A percentile compares a stretch with the other conserved stretches of the same genome.
phyloP scores from a whole-genome alignment of 2,113 vertebrate species.

The Hippoglossus stenolepis region DNA sequence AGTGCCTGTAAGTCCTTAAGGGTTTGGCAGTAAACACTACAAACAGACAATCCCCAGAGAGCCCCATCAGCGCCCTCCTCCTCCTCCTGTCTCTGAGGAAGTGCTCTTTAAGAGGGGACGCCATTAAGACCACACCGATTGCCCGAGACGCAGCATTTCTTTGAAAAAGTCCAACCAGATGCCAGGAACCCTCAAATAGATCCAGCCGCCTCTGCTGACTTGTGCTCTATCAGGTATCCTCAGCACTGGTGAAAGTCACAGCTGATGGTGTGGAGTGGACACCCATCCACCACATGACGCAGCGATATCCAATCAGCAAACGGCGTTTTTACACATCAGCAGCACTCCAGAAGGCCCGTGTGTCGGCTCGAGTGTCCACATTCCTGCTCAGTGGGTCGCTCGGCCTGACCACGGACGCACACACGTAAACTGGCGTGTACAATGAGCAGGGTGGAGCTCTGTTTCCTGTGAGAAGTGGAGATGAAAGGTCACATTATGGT shows the following conservation, averaged over 20 bases:
- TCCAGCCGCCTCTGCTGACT: conserved; percentile 51
- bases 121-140: conserved; percentile 55
- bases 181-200: conserved; percentile 45
- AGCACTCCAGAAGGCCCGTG: conserved; percentile 55
- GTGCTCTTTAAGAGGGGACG: conserved; percentile 51
- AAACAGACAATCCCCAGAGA: conserved; percentile 74
- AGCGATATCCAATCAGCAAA: conserved; percentile 67
- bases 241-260: conserved; percentile 60
- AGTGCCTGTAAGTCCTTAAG: conserved; percentile 71
- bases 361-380: conserved; percentile 71
- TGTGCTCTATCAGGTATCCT: conserved; percentile 53
- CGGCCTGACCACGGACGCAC: conserved; percentile 24
- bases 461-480: conserved; percentile 66
- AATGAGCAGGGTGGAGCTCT: conserved; percentile 51
- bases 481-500: conserved; percentile 76
- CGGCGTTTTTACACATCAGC: conserved; percentile 75
- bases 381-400: conserved; percentile 52
- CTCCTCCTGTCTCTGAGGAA: conserved; percentile 42
- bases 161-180: conserved; percentile 49
- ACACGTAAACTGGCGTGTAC: conserved; percentile 24
- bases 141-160: conserved; percentile 49
- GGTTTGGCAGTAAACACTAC: conserved; percentile 74
- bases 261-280: conserved; percentile 73
- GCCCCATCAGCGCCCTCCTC: conserved; percentile 45
- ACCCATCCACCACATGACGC: conserved; percentile 68